Conservation (phyloP, 2,888 invertebrate species). For the Osedax fenrisi region DNA sequence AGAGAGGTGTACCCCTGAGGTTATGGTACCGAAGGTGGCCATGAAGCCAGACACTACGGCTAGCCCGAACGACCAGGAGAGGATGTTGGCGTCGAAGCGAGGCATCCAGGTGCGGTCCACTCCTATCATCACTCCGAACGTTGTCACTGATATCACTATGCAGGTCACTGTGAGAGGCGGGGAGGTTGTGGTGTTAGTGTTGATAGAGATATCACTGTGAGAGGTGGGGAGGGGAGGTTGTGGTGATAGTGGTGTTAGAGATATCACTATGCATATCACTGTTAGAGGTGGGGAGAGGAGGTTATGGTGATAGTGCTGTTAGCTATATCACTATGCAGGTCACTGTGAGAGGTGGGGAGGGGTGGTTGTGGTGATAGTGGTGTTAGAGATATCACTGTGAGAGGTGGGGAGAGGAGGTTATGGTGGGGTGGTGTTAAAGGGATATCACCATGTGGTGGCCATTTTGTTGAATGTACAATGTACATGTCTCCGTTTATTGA, state of each 20-base stretch:
- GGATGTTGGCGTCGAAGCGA: constrained; percentile 33
- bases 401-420: neutral
- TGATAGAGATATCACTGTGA: neutral
- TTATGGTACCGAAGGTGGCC: constrained; percentile 35
- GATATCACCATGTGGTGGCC: no score
- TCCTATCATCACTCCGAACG: constrained; percentile 38
- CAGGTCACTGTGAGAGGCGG: constrained; percentile 29
- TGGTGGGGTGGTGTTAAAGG: no score
- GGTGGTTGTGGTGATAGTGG: neutral
- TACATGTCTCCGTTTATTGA: no score
- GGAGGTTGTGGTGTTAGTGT: neutral
- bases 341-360: neutral
- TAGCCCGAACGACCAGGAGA: constrained; percentile 37
- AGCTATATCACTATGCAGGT: no score
- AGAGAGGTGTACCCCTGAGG: neutral
- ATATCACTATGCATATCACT: no score
- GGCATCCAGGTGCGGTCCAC: constrained; percentile 39
- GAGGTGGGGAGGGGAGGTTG: neutral
- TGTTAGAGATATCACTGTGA: neutral
- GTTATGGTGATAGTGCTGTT: neutral
- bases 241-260: neutral
- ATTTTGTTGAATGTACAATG: no score
- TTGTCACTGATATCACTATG: constrained; percentile 31
- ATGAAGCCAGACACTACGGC: constrained; percentile 36
- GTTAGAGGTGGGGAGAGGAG: neutral